Evolutionary conservation across 2,113 vertebrate species (phyloP).

Genomic region (Heteronetta atricapilla): DNA sequence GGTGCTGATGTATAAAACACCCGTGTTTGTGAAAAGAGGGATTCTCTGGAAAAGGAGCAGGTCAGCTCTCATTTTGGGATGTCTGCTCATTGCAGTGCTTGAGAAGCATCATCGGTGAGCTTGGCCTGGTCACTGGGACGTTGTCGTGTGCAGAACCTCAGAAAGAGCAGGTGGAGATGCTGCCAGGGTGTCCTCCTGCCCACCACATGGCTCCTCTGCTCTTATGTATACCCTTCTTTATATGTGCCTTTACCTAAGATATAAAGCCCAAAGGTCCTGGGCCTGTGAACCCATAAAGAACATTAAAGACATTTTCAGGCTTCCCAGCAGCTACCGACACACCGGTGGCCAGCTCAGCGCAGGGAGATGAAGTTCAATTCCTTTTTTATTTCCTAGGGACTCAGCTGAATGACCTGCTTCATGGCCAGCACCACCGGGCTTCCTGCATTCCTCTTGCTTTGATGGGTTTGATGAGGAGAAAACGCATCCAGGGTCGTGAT

Average conservation of each 20-base stretch:
- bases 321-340: not conserved
- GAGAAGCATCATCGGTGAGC: not conserved
- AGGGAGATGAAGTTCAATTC: not conserved
- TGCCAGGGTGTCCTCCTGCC: not conserved
- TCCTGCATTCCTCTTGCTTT: not conserved
- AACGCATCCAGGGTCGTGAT: not conserved
- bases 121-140: fast-evolving
- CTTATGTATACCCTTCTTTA: not conserved
- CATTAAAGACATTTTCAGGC: not conserved
- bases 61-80: not conserved
- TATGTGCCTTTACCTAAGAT: not conserved
- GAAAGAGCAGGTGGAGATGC: not conserved
- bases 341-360: fast-evolving
- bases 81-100: not conserved
- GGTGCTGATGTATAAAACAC: fast-evolving
- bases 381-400: not conserved
- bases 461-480: not conserved
- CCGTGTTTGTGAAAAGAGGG: fast-evolving
- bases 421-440: fast-evolving
- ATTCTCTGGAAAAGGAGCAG: fast-evolving
- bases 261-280: not conserved
- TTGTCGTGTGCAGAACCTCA: fast-evolving
- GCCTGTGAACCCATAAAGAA: not conserved
- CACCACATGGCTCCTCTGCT: not conserved
- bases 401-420: not conserved